Base-by-base conservation (phyloP, 64 coral and sea anemone genomes). In the Actinia equina region DNA sequence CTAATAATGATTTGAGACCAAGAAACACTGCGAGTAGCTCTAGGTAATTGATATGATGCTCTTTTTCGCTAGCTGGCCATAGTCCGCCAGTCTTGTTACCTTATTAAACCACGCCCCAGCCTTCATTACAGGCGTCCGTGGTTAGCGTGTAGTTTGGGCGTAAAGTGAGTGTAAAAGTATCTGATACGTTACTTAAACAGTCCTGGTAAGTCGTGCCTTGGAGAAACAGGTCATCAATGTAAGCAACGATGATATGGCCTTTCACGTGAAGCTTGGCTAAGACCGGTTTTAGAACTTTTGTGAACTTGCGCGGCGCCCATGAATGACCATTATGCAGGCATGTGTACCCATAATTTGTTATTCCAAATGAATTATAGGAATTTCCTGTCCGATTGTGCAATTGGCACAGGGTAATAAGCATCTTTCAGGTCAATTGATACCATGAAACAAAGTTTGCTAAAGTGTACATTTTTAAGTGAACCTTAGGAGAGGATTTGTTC, bases 1-100 rank as follows among this genome's bases (percentile, higher is more conserved):
- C 23, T 23, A 15, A 55, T 59, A 86, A 91, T 52, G 44, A 22
- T 46, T 91, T 17, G 19, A 91, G 23, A 15, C 82, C 83, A 6
- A 91, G 53, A 76, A 86, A 86, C 6, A 86, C 88, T 7, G 88
- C 80, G 6, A 91, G 77, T 45, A 91, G 30, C 43, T 91, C 86
- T 49, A 93, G 69, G 53, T 88, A 88, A 63, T 88, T 93, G 54
- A 93, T 93, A 77, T 94, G 87, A 43, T 94, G 30, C 19, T 52
- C 42, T 42, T 56, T 77, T 71, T 89, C 88, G 18, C 25, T 57
- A 52, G 19, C 42, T 44, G 77, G 71, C 88, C 87, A 89, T 46
- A 83, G 44, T 44, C 64, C 88, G 41, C 87, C 92, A 52, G 92
- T 59, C 49, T n/a, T 53, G 22, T 43, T 18, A 55, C 71, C 20